Evolutionary conservation across 1,140 invertebrate species (phyloP).

Genomic region (Pseudomyrmex concolor): DNA sequence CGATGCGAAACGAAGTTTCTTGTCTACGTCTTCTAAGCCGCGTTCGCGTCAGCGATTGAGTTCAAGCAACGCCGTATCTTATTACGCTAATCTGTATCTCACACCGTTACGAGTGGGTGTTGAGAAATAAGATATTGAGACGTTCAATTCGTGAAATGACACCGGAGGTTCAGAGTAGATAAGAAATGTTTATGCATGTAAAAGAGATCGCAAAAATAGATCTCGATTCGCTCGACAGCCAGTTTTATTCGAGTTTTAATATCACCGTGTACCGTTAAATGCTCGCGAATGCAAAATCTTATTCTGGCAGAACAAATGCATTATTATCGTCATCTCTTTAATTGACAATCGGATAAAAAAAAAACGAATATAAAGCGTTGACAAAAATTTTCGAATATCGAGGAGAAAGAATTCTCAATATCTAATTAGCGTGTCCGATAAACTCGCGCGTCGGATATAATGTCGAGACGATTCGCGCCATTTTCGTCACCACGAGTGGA

Average conservation of each 20-base stretch:
- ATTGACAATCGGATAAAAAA: background rate
- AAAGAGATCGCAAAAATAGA: constrained; percentile 24
- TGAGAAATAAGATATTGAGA: constrained; percentile 31
- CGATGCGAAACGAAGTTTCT: constrained; percentile 27
- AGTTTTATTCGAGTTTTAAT: constrained; percentile 7
- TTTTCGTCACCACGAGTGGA: constrained; percentile 17
- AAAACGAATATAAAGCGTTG: background rate
- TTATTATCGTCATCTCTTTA: background rate
- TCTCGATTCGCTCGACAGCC: constrained; percentile 21
- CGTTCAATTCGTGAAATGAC: constrained; percentile 25
- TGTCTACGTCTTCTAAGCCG: background rate
- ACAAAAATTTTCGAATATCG: background rate
- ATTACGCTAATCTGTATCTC: constrained; percentile 39
- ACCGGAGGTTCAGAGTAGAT: constrained; percentile 5
- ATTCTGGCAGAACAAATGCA: background rate
- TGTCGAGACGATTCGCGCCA: constrained; percentile 1
- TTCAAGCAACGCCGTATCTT: constrained; percentile 7
- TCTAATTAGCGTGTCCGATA: constrained; percentile 3
- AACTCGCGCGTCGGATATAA: background rate
- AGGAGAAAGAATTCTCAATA: background rate
- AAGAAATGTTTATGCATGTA: background rate
- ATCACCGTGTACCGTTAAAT: constrained; percentile 6
- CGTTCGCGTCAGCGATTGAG: background rate
- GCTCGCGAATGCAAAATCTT: constrained; percentile 4
- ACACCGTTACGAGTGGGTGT: constrained; percentile 11